Percentiles rank a stretch among this genome's conserved stretches.
phyloP scores from a whole-genome alignment of 2,797 vertebrate genomes.

The Platyrinchus mystaceus region DNA sequence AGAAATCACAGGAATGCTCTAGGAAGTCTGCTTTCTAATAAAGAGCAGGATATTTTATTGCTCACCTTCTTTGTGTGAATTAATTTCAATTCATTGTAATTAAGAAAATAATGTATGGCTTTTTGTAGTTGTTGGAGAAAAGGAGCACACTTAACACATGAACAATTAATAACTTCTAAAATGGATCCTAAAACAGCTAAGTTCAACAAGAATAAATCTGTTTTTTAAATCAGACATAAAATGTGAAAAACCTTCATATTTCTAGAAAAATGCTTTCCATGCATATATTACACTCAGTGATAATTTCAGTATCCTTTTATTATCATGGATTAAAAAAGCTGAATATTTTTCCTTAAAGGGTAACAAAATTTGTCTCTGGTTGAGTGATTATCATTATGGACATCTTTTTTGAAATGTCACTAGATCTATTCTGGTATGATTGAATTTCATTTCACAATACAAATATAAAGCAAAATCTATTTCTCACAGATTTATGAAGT shows the following conservation, averaged over 20 bases:
- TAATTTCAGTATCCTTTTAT: background rate
- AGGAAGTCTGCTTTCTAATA: conserved; percentile 27
- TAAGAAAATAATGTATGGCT: background rate
- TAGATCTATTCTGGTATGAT: background rate
- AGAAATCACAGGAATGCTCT: conserved; percentile 22
- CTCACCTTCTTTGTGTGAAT: conserved; percentile 62
- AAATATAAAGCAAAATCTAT: conserved; percentile 6
- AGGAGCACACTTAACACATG: background rate
- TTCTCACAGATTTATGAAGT: conserved; percentile 36
- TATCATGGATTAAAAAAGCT: background rate
- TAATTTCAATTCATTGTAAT: conserved; percentile 3
- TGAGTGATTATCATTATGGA: background rate
- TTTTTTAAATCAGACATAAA: background rate
- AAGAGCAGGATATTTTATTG: conserved; percentile 15
- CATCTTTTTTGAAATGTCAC: conserved; percentile 35
- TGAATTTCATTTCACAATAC: conserved; percentile 13
- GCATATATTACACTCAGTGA: background rate
- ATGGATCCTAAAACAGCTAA: background rate
- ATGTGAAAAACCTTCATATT: background rate
- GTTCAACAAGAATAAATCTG: background rate
- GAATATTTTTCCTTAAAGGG: background rate
- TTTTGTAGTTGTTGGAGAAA: background rate
- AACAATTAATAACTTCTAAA: background rate
- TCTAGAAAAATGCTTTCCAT: background rate
- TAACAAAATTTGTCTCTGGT: background rate